phyloP scores from a whole-genome alignment of 2,888 invertebrate species.

The Campopleginae sp. region DNA sequence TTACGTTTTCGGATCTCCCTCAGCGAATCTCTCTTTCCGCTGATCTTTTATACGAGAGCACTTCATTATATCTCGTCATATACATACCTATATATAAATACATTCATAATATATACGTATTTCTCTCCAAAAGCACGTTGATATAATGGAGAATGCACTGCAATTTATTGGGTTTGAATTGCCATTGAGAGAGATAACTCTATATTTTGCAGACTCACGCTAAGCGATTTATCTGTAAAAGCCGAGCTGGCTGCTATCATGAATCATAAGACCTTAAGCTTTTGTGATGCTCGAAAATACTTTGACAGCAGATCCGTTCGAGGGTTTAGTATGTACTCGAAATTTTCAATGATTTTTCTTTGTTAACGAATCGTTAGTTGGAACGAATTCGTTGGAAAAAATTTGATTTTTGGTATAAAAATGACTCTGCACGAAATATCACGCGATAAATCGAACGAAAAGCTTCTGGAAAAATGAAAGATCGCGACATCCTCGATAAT shows the following conservation, averaged over 20 bases:
- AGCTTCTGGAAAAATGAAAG: neutral
- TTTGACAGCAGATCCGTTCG: constrained; percentile 2
- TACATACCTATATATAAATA: too few species aligned
- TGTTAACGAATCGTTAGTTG: neutral
- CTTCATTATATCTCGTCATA: constrained; percentile 18
- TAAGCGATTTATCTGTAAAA: neutral
- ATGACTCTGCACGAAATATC: neutral
- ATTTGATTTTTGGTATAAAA: neutral
- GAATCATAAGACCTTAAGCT: constrained; percentile 22
- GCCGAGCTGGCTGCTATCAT: neutral
- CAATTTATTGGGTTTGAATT: constrained; percentile 43
- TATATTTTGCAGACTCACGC: neutral
- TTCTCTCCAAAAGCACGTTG: neutral
- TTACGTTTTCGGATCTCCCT: constrained; percentile 63
- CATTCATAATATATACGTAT: constrained; percentile 1
- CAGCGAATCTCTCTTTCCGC: constrained; percentile 60
- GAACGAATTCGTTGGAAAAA: neutral
- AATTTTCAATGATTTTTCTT: neutral
- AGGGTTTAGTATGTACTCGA: neutral
- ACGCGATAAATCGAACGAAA: neutral
- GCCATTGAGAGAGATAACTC: neutral
- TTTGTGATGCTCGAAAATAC: constrained; percentile 3
- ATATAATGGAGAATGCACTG: constrained; percentile 22
- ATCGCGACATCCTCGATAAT: constrained; percentile 27
- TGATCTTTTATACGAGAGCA: constrained; percentile 31